These are phyloP conservation scores for Pogonognathellus flavescens DNA, from an alignment of 1,140 invertebrate species.

Conservation along the genomic window DNA sequence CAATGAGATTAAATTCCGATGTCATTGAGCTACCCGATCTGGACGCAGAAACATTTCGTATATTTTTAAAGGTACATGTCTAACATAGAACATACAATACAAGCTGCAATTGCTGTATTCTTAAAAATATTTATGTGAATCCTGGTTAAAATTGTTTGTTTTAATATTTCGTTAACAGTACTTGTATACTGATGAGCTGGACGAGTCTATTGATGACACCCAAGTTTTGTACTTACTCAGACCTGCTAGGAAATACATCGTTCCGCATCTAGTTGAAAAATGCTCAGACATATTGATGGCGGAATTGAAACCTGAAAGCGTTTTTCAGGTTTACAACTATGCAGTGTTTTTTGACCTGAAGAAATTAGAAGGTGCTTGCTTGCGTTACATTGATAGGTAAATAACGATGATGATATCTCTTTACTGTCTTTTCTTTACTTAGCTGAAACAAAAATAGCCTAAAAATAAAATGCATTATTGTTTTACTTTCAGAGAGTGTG, in stretches of 20 bases:
- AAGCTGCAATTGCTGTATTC: too few species aligned
- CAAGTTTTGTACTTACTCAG: slow-evolving; percentile 39
- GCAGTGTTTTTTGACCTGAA: slow-evolving; percentile 43
- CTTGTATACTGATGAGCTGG: slow-evolving; percentile 54
- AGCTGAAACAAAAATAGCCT: too few species aligned
- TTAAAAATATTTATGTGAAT: too few species aligned
- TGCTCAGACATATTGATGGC: slow-evolving; percentile 56
- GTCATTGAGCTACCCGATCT: slow-evolving; percentile 55
- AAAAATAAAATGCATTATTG: too few species aligned
- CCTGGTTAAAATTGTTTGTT: background rate
- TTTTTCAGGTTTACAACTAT: slow-evolving; percentile 53
- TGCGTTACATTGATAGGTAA: slow-evolving; percentile 58
- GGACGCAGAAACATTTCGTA: slow-evolving; percentile 51
- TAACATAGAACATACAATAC: too few species aligned
- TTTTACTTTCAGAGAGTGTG: slow-evolving; percentile 21
- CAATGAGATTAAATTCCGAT: slow-evolving; percentile 12
- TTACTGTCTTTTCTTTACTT: background rate
- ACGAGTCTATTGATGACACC: slow-evolving; percentile 49
- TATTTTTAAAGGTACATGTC: slow-evolving; percentile 49
- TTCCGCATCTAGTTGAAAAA: slow-evolving; percentile 48
- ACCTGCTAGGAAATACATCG: slow-evolving; percentile 56
- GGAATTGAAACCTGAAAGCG: slow-evolving; percentile 55
- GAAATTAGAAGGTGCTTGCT: slow-evolving; percentile 53
- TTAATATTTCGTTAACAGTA: slow-evolving; percentile 46
- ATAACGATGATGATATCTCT: background rate